Evolutionary conservation across 2,113 vertebrate genomes (phyloP), one percentile per base, ranked within the genome.

Genomic region (Speoplatyrhinus poulsoni): DNA sequence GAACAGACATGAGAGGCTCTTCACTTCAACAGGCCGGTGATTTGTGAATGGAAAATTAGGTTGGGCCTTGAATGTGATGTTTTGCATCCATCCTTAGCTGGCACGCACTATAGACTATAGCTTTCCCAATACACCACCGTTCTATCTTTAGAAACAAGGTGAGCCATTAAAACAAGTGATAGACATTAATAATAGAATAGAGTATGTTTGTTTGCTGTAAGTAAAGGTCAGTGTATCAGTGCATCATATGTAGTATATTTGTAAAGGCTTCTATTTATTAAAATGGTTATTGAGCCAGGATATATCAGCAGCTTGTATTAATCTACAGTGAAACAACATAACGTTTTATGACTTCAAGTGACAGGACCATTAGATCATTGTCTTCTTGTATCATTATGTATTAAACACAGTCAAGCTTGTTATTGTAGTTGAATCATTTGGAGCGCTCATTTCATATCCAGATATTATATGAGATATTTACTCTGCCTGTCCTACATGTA

Each of bases 351-450:
- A 70, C 17, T 47, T 69, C 48, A 58, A 56, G 48, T 72, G 58
- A 62, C 69, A 73, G 65, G 65, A 46, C 64, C 49, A 67, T 69
- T 12, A 60, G 79, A 60, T 68, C 55, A 52, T 50, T 72, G 52
- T 32, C 41, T 67, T 66, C 61, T 49, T 80, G 60, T 72, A 54
- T 68, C 73, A 72, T 78, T 72, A 62, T 69, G 71, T 53, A n/a
- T 76, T 70, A 83, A 91, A 89, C 80, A 84, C 83, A 88, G 70
- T 84, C 83, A 88, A 75, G 59, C 50, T 75, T 56, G 47, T 64
- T 26, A 26, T 2, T 80, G 85, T 75, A 50, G 71, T 67, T 79
- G 63, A 80, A 79, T 72, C 63, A 61, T 64, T 48, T 73, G 59
- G 60, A 74, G 73, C 67, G 75, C 61, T 74, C 59, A 71, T 84